Base-by-base conservation (phyloP, 1,140 invertebrate species). In the Drosophila lacertosa region DNA sequence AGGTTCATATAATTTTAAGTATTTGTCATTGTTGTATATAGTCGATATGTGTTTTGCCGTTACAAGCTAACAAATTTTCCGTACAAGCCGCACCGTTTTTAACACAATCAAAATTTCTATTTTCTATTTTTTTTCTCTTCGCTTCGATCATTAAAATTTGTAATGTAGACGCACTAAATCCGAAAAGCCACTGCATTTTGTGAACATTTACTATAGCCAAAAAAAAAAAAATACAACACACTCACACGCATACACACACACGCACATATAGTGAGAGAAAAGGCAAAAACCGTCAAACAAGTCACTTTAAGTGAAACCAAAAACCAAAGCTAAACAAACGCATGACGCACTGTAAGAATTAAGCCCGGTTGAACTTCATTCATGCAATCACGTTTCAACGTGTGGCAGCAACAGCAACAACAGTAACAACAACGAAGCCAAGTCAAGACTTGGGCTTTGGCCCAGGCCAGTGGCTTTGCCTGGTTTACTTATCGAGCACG, bases 401-500 rank as follows among this genome's bases (percentile, higher is more conserved):
- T 7, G 24, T 26, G 24, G 24, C 32, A 50, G 6, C 45, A 48
- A 29, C 26, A 48, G 9, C 9, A 39, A 20, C 39, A 4, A 5
- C 18, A 44, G 11, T 11, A n/a, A 6, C 4, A n/a, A 11, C 24
- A 7, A 1, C 0, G 1, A 26, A 26, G 24, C 6, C 3, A 11
- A 20, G 18, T 4, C 16, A 42, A 22, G 40, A 16, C 20, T 42
- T 1, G 40, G 47, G 26, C 24, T 29, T 29, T 48, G 13, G 47
- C 47, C 47, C 47, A 32, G 47, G 7, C 26, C 33, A 35, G 9
- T 35, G 33, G 33, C 33, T 1, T 35, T 35, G 24, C 24, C 24
- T 26, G 24, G 24, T 40, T 40, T 15, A 59, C 62, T 66, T 50
- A 59, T 66, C 45, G 33, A 13, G 3, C 24, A n/a, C 11, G 39